Evolutionary conservation across 1,140 invertebrate species (phyloP).

Genomic region (Ostrea edulis): DNA sequence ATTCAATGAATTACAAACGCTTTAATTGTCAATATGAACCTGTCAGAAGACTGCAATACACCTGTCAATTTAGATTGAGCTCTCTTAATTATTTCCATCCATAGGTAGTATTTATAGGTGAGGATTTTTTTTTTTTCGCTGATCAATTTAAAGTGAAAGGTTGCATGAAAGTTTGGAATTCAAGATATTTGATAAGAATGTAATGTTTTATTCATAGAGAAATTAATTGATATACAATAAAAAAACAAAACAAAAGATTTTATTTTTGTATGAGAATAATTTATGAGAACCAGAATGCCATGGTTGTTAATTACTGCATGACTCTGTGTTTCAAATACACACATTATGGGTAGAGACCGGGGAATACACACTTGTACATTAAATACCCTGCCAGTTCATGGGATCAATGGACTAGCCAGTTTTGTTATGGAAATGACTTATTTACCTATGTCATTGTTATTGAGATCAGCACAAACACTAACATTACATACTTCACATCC

Average conservation of each 20-base stretch:
- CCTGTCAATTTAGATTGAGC: slow-evolving; percentile 6
- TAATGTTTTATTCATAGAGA: not conserved
- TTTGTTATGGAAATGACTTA: slow-evolving; percentile 33
- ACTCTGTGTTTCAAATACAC: too few relatives aligned
- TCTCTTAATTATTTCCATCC: not conserved
- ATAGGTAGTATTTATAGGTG: not conserved
- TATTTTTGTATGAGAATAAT: too few relatives aligned
- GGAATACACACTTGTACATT: slow-evolving; percentile 3
- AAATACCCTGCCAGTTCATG: slow-evolving; percentile 11
- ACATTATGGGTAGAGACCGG: too few relatives aligned
- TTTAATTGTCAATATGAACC: slow-evolving; percentile 16
- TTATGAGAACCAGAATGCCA: too few relatives aligned
- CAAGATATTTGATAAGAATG: not conserved
- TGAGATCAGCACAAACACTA: slow-evolving; percentile 14
- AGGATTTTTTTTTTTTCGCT: not conserved
- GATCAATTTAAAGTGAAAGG: not conserved
- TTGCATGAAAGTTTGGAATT: not conserved
- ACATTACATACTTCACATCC: not conserved
- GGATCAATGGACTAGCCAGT: not conserved
- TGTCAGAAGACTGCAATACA: not conserved
- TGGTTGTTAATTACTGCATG: too few relatives aligned
- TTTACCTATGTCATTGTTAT: slow-evolving; percentile 19
- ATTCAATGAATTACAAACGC: not conserved
- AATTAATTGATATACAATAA: too few relatives aligned
- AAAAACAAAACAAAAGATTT: too few relatives aligned